Evolutionary conservation across 2,113 vertebrate genomes (phyloP).

Genomic region (Cercopithecus mona): DNA sequence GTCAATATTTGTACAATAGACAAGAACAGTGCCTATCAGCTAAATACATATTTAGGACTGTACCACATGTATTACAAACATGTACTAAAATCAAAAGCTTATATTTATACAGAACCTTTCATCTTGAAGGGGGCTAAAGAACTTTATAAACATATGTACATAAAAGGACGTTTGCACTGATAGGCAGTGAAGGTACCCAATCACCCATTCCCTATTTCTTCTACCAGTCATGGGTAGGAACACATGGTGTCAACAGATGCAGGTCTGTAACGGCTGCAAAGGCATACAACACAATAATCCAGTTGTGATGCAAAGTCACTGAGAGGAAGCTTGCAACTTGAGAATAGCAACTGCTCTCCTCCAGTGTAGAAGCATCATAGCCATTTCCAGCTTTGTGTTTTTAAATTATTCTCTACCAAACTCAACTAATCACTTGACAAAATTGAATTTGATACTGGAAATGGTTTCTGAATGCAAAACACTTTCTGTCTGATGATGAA

Average conservation of each 20-base stretch:
- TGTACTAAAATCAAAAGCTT: constrained; percentile 78
- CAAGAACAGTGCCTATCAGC: constrained; percentile 79
- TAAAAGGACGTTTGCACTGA: constrained; percentile 54
- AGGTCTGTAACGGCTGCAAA: constrained; percentile 37
- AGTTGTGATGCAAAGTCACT: not conserved
- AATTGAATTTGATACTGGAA: constrained; percentile 74
- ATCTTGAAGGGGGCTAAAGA: constrained; percentile 75
- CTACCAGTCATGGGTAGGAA: constrained; percentile 18
- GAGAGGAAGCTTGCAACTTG: not conserved
- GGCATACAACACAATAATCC: constrained; percentile 15
- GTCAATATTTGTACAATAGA: constrained; percentile 81
- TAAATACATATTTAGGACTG: constrained; percentile 81
- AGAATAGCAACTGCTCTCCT: constrained; percentile 39
- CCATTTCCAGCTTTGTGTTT: constrained; percentile 58
- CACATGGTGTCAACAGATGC: constrained; percentile 57
- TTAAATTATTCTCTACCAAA: constrained; percentile 72
- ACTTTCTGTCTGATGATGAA: constrained; percentile 64
- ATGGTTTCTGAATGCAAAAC: constrained; percentile 76
- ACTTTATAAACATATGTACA: constrained; percentile 76
- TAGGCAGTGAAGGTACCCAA: constrained; percentile 51
- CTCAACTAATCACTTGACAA: constrained; percentile 76
- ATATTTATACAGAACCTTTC: constrained; percentile 78
- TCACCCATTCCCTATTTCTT: constrained; percentile 40
- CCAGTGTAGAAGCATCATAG: not conserved
- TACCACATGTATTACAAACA: constrained; percentile 80